phyloP scores from a whole-genome alignment of 2,888 invertebrate species.

The Epiblema foenella region DNA sequence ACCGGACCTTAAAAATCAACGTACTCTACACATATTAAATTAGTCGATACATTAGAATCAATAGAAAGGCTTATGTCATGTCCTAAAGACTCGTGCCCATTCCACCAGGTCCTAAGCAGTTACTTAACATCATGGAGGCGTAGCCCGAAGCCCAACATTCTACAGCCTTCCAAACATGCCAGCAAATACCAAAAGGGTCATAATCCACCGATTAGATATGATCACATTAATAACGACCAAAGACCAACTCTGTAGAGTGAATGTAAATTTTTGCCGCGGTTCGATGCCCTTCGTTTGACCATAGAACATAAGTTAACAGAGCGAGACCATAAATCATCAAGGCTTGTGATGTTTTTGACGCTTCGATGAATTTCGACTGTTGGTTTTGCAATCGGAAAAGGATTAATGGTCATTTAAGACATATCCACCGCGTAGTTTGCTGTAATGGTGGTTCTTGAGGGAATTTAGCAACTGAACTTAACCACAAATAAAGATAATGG shows the following conservation, averaged over 20 bases:
- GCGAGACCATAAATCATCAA: slow-evolving; percentile 60
- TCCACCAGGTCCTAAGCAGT: slow-evolving; percentile 16
- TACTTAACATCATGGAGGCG: slow-evolving; percentile 18
- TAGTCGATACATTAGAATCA: neutral
- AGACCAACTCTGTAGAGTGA: slow-evolving; percentile 51
- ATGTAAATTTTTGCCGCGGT: slow-evolving; percentile 69
- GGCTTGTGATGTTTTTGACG: slow-evolving; percentile 40
- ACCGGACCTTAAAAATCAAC: neutral
- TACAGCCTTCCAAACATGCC: slow-evolving; percentile 4
- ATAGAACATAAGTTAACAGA: slow-evolving; percentile 73
- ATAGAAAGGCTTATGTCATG: neutral
- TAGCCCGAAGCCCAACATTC: slow-evolving; percentile 19
- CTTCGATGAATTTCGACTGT: slow-evolving; percentile 37
- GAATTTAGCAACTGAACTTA: too few relatives aligned
- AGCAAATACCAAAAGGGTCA: slow-evolving; percentile 18
- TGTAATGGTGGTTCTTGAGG: too few relatives aligned
- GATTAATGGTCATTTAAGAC: slow-evolving; percentile 2
- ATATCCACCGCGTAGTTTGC: too few relatives aligned
- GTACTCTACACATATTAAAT: neutral
- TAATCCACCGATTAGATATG: slow-evolving; percentile 15
- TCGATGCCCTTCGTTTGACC: slow-evolving; percentile 68
- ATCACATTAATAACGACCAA: slow-evolving; percentile 28
- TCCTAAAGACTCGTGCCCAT: slow-evolving; percentile 11
- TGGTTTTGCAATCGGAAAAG: slow-evolving; percentile 31
- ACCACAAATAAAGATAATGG: too few relatives aligned